phyloP scores from a whole-genome alignment of 1,140 invertebrate genomes.

The Sminthurides bifidus region DNA sequence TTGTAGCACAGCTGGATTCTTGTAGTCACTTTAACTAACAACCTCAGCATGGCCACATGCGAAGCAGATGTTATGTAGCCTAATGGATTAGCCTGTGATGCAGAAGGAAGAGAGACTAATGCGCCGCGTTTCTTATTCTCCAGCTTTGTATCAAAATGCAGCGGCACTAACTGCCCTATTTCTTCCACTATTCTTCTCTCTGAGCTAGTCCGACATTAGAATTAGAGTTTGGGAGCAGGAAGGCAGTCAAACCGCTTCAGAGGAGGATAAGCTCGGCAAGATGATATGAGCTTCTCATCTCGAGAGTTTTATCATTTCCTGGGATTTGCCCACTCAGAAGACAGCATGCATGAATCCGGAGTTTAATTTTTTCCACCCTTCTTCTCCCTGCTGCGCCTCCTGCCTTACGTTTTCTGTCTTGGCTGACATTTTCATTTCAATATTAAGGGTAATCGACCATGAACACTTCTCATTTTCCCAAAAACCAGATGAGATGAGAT shows the following conservation, averaged over 20 bases:
- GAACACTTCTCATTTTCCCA: constrained; percentile 20
- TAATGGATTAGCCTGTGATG: too few relatives aligned
- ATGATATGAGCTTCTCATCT: constrained; percentile 19
- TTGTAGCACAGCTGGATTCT: too few relatives aligned
- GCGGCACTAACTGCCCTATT: too few relatives aligned
- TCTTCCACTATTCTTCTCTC: background rate
- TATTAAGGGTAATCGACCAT: constrained; percentile 30
- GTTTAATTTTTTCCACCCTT: constrained; percentile 20
- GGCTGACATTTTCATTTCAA: constrained; percentile 32
- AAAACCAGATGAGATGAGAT: constrained; percentile 19
- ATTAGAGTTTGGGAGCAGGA: background rate
- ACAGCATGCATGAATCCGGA: too few relatives aligned
- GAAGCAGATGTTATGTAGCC: too few relatives aligned
- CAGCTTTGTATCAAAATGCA: too few relatives aligned
- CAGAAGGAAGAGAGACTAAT: too few relatives aligned
- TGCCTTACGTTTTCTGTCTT: background rate
- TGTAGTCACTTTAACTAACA: too few relatives aligned
- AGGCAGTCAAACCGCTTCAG: constrained; percentile 16
- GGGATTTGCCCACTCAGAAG: constrained; percentile 18
- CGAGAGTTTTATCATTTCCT: constrained; percentile 21
- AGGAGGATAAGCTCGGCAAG: constrained; percentile 21
- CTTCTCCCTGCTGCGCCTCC: background rate
- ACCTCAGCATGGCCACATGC: too few relatives aligned
- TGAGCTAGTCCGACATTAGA: background rate
- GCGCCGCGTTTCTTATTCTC: too few relatives aligned